phyloP scores from a whole-genome alignment of 2,888 invertebrate genomes.

The Osmoderma eremita region DNA sequence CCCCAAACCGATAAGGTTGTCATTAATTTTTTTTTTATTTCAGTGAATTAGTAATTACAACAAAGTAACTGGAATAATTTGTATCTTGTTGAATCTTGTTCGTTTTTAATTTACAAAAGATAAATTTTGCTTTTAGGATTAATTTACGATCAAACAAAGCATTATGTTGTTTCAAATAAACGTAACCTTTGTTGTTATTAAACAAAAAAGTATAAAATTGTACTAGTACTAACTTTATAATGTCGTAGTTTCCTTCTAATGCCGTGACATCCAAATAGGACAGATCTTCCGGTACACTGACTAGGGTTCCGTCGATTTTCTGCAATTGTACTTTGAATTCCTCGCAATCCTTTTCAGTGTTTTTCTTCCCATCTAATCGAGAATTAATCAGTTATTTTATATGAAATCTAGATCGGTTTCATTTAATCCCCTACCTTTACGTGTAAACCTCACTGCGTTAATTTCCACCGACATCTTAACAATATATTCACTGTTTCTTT shows the following conservation, averaged over 20 bases:
- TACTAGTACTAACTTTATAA: slow-evolving; percentile 57
- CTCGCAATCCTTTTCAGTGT: slow-evolving; percentile 52
- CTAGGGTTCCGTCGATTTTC: slow-evolving; percentile 59
- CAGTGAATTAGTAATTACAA: too few species aligned
- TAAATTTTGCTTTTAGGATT: too few species aligned
- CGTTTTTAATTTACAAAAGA: too few species aligned
- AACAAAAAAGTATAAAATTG: slow-evolving; percentile 16
- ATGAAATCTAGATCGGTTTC: slow-evolving; percentile 12
- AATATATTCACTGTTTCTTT: slow-evolving; percentile 10
- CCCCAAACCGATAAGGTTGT: too few species aligned
- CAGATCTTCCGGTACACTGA: slow-evolving; percentile 54
- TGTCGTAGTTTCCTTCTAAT: slow-evolving; percentile 58
- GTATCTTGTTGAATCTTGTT: too few species aligned
- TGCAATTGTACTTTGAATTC: slow-evolving; percentile 57
- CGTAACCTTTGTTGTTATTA: neutral
- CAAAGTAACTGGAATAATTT: too few species aligned
- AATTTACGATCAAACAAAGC: too few species aligned
- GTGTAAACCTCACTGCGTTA: slow-evolving; percentile 52
- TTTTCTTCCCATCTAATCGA: slow-evolving; percentile 39
- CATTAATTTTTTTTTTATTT: too few species aligned
- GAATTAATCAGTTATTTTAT: slow-evolving; percentile 12
- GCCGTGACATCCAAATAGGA: slow-evolving; percentile 58
- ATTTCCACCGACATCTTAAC: slow-evolving; percentile 50
- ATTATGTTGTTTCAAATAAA: neutral
- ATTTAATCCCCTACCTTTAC: slow-evolving; percentile 50